These are phyloP conservation scores for Nannobrachium achirus DNA, from an alignment of 2,113 vertebrate genomes.

Conservation along the genomic window DNA sequence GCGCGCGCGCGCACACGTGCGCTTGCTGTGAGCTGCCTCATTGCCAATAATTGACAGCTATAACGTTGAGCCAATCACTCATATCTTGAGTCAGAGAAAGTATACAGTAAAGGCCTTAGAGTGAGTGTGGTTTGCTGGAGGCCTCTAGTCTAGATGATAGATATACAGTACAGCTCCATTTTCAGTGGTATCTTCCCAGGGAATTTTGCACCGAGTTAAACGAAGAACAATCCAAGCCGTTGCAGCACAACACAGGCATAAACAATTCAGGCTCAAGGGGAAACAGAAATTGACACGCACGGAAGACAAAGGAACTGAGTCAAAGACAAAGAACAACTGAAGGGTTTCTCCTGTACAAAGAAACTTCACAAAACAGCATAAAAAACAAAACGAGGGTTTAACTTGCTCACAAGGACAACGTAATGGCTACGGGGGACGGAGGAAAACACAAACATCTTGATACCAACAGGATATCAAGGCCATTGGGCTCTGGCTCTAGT, in stretches of 20 bases:
- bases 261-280: neutral
- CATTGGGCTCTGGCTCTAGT: conserved; percentile 24
- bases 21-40: too few relatives aligned
- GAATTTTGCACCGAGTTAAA: neutral
- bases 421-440: conserved; percentile 1
- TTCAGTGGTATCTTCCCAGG: neutral
- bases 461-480: neutral
- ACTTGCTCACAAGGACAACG: neutral
- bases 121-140: neutral
- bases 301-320: neutral
- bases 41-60: too few relatives aligned
- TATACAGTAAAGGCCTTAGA: neutral
- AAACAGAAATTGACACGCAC: neutral
- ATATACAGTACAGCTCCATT: too few relatives aligned
- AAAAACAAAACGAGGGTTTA: neutral
- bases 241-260: neutral
- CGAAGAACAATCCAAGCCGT: neutral
- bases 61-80: neutral
- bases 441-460: too few relatives aligned
- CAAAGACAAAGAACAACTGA: conserved; percentile 6
- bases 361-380: conserved; percentile 11
- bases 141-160: too few relatives aligned
- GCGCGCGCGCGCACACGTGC: too few relatives aligned
- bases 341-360: neutral
- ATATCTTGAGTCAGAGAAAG: neutral